Percentiles rank a stretch among this genome's conserved stretches.
Evolutionary conservation across 2,113 vertebrate species (phyloP).

Genomic region (Rhabdornis inornatus): DNA sequence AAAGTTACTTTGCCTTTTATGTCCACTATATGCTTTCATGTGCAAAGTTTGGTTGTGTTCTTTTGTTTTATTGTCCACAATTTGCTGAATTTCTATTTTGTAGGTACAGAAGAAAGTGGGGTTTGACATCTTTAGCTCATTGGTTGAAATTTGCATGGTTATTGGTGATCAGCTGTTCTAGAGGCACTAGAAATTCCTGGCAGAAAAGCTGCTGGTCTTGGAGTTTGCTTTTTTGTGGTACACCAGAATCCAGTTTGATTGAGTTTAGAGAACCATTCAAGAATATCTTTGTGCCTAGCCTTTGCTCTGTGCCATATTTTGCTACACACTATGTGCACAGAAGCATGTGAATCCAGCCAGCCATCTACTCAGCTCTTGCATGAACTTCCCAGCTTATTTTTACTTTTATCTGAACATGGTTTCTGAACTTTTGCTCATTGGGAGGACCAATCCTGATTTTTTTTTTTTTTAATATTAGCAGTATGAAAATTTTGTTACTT

Average conservation of each 20-base stretch:
- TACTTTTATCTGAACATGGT: background rate
- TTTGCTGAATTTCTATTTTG: background rate
- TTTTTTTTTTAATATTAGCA: background rate
- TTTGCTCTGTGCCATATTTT: background rate
- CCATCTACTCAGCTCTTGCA: background rate
- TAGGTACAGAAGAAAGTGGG: background rate
- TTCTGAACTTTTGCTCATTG: background rate
- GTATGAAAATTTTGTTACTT: background rate
- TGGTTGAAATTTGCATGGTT: background rate
- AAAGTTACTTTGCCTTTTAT: background rate
- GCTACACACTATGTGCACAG: background rate
- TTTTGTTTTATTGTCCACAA: background rate
- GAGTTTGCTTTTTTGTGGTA: background rate
- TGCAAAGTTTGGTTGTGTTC: background rate
- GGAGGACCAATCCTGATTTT: background rate
- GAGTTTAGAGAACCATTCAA: background rate
- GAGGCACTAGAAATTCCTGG: background rate
- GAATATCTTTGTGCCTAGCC: background rate
- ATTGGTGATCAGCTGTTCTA: background rate
- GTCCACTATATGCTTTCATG: background rate
- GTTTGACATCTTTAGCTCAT: background rate
- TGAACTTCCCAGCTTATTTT: background rate
- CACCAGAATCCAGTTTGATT: background rate
- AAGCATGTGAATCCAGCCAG: background rate
- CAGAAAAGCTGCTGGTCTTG: background rate